Evolutionary conservation across 2,888 invertebrate genomes (phyloP).

Genomic region (Macropis europaea): DNA sequence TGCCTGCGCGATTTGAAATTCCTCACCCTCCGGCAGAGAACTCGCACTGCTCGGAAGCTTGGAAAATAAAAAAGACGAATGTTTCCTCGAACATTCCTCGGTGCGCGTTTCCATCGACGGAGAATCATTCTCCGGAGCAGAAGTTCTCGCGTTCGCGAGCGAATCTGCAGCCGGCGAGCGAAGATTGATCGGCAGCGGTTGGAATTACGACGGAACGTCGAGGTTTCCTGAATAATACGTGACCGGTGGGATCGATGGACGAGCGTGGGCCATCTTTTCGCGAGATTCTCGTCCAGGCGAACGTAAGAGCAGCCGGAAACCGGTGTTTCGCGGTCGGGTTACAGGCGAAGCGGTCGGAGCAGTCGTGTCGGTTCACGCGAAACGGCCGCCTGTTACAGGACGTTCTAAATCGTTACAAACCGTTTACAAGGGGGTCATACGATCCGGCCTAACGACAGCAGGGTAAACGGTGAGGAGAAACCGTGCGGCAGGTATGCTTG

Average conservation of each 20-base stretch:
- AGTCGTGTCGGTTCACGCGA: not conserved
- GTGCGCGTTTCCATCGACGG: too few relatives aligned
- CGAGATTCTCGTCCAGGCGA: not conserved
- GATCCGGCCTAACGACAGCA: constrained; percentile 41
- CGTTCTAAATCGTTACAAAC: constrained; percentile 59
- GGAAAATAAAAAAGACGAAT: too few relatives aligned
- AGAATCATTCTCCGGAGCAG: too few relatives aligned
- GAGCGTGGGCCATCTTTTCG: too few relatives aligned
- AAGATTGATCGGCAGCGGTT: too few relatives aligned
- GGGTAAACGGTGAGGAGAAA: constrained; percentile 44
- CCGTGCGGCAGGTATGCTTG: constrained; percentile 17
- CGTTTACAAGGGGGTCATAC: constrained; percentile 52
- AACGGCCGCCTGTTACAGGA: constrained; percentile 10
- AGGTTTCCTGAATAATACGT: not conserved
- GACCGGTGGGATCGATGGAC: not conserved
- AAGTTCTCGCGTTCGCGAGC: too few relatives aligned
- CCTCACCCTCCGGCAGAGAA: too few relatives aligned
- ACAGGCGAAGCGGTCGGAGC: too few relatives aligned
- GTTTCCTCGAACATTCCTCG: too few relatives aligned
- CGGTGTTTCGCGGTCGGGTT: not conserved
- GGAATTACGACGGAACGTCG: not conserved
- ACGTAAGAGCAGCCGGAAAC: not conserved
- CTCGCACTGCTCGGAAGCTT: too few relatives aligned
- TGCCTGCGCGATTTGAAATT: too few relatives aligned
- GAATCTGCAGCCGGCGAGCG: too few relatives aligned